Evolutionary conservation across 1,140 invertebrate species (phyloP), one percentile per base, ranked within the genome.

Genomic region (Euwallacea similis): DNA sequence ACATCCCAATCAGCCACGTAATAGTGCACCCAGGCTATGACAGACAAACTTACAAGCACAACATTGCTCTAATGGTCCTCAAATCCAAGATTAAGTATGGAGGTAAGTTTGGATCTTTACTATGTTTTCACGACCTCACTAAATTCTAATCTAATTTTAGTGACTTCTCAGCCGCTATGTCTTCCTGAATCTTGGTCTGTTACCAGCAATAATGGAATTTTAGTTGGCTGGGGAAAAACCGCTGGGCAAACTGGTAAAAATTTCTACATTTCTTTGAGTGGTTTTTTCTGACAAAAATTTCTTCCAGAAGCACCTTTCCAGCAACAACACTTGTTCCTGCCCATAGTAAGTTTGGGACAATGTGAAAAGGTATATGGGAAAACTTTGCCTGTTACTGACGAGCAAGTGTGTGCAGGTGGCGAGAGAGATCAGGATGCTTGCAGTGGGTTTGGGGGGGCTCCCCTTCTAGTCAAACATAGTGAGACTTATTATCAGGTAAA

Each of bases 21-120:
- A 83, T 90, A 10, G 86, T 90, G 0, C 89, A 91, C 80, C 88
- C 88, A 0, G 87, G 87, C 42, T 90, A 90, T 72, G 86, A 89
- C 69, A 85, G 87, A 75, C 86, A 87, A 77, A 87, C 87, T 73
- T 91, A 88, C 79, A 82, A 86, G 75, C 86, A 91, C 75, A 89
- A 91, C 76, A 87, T 91, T 66, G 89, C 89, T 0, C 79, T 91
- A 33, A 79, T 91, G 7, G 85, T 90, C 42, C 79, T 90, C 1
- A 87, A 86, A 78, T 83, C 85, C 3, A 86, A 87, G 55, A 85
- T 90, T 21, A 90, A 90, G 78, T 90, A 85, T 78, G 88, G 88
- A 76, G 86, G 89, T 90, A 81, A 81, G 79, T 77, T 6, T 47
- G 15, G 10, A 33, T 33, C 13, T 50, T 33, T n/a, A 46, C 2